These are phyloP conservation scores for Osmerus eperlanus DNA, from an alignment of 2,113 vertebrate genomes.

Conservation along the genomic window DNA sequence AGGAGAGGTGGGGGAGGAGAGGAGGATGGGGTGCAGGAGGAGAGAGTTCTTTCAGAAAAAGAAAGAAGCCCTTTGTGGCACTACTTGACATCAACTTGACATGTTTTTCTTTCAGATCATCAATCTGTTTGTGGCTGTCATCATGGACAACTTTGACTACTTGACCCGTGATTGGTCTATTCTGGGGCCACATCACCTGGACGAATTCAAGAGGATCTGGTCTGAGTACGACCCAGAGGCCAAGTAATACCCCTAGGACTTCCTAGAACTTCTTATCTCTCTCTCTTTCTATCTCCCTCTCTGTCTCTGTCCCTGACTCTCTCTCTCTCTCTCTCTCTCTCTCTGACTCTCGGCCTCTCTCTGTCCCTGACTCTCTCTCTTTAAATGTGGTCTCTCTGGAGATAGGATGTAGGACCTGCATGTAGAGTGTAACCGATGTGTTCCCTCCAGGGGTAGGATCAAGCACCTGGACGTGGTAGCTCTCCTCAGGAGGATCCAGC, in stretches of 20 bases:
- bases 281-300: background rate
- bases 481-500: conserved; percentile 84
- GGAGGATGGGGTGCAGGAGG: background rate
- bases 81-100: too few species aligned
- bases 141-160: conserved; percentile 97
- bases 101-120: conserved; percentile 78
- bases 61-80: too few species aligned
- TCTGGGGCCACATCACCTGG: conserved; percentile 89
- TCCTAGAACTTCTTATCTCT: background rate
- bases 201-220: conserved; percentile 96
- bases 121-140: conserved; percentile 92
- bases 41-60: background rate
- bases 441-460: conserved; percentile 61
- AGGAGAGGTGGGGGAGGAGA: background rate
- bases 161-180: conserved; percentile 94
- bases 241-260: conserved; percentile 70
- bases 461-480: conserved; percentile 87
- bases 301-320: background rate
- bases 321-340: too few species aligned
- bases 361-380: too few species aligned
- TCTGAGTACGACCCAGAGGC: conserved; percentile 93
- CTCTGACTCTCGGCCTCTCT: background rate
- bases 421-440: background rate
- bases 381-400: background rate
- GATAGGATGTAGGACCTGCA: too few species aligned